Conservation (phyloP, 2,888 invertebrate genomes). For the Charanyca ferruginea region DNA sequence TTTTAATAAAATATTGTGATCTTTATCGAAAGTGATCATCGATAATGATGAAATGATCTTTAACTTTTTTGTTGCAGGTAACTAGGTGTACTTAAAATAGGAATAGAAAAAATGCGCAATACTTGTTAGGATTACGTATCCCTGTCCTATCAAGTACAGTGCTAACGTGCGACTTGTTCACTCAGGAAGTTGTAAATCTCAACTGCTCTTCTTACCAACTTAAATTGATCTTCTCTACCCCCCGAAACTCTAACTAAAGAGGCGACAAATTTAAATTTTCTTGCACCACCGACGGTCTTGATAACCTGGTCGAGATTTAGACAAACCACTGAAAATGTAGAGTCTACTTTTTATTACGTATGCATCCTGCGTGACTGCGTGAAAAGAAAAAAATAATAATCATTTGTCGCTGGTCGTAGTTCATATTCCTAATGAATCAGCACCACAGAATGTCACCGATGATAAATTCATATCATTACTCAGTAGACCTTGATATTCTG, state of each 20-base stretch:
- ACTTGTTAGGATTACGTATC: slow-evolving; percentile 51
- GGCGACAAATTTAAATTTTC: slow-evolving; percentile 44
- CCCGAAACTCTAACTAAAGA: slow-evolving; percentile 35
- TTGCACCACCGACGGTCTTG: slow-evolving; percentile 59
- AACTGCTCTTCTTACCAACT: slow-evolving; percentile 75
- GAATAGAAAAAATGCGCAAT: slow-evolving; percentile 58
- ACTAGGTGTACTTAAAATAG: slow-evolving; percentile 27
- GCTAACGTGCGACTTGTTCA: slow-evolving; percentile 74
- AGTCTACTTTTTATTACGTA: slow-evolving; percentile 81
- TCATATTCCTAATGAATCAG: slow-evolving; percentile 75
- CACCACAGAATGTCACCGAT: slow-evolving; percentile 58
- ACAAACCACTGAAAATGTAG: slow-evolving; percentile 82
- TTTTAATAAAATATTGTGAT: slow-evolving; percentile 50
- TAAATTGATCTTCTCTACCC: slow-evolving; percentile 65
- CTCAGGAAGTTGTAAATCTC: slow-evolving; percentile 89
- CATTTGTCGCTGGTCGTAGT: slow-evolving; percentile 43
- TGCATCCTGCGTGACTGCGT: slow-evolving; percentile 78
- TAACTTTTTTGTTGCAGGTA: slow-evolving; percentile 41
- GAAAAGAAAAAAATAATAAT: slow-evolving; percentile 67
- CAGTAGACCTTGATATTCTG: slow-evolving; percentile 43
- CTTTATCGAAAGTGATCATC: slow-evolving; percentile 50
- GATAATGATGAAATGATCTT: slow-evolving; percentile 44
- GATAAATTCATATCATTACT: slow-evolving; percentile 58
- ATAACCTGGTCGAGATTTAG: slow-evolving; percentile 69
- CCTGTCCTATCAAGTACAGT: slow-evolving; percentile 76